Evolutionary conservation across 53 echinoderm and acorn worm species (phyloP).

Genomic region (Temnopleurus reevesii): DNA sequence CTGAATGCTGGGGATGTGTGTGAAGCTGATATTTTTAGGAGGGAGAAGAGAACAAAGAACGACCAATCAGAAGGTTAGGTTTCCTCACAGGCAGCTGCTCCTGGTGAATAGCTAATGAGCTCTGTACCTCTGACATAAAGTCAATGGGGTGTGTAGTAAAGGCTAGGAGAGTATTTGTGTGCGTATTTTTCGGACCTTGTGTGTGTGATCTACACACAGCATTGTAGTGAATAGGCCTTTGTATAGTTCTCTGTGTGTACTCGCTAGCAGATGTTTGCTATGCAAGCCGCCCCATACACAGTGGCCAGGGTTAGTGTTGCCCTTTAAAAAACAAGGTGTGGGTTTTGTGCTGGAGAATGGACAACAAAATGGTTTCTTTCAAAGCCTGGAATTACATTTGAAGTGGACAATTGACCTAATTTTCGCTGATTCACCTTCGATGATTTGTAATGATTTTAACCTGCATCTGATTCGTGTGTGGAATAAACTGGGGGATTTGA

Average conservation of each 20-base stretch:
- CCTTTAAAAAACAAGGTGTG: constrained; percentile 59
- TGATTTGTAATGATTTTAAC: not conserved
- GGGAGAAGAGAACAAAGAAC: constrained; percentile 72
- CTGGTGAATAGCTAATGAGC: constrained; percentile 44
- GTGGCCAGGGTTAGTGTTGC: constrained; percentile 11
- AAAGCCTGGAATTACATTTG: constrained; percentile 40
- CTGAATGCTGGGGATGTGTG: constrained; percentile 58
- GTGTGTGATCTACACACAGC: constrained; percentile 37
- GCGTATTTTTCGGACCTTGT: constrained; percentile 19
- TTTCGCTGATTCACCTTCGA: constrained; percentile 17
- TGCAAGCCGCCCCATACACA: constrained; percentile 24
- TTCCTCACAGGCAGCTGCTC: constrained; percentile 42
- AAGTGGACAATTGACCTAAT: constrained; percentile 5
- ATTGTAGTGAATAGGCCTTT: constrained; percentile 57
- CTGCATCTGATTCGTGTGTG: not conserved
- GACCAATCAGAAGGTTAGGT: constrained; percentile 65
- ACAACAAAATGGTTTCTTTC: constrained; percentile 49
- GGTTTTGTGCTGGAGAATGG: constrained; percentile 30
- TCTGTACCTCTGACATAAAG: constrained; percentile 32
- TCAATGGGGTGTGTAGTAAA: constrained; percentile 39
- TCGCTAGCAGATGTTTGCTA: constrained; percentile 44
- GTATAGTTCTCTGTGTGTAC: constrained; percentile 39
- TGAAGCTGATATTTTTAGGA: constrained; percentile 60
- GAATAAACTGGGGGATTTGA: not conserved
- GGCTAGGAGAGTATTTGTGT: not conserved